Conservation (phyloP, 2,113 vertebrate species). For the Scomber colias region DNA sequence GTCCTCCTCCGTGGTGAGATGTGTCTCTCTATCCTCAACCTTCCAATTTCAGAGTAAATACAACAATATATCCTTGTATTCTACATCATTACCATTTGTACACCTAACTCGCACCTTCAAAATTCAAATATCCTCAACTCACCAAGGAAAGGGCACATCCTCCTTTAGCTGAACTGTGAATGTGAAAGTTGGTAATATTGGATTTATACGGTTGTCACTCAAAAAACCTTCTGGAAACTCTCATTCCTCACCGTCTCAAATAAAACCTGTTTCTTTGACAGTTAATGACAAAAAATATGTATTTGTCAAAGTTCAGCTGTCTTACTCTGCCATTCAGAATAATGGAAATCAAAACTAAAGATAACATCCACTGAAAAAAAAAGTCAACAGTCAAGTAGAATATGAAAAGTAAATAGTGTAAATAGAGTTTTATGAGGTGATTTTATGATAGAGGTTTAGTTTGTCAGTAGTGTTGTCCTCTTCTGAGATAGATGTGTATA, state of each 20-base stretch:
- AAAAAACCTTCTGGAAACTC: background rate
- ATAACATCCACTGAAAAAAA: slow-evolving; percentile 32
- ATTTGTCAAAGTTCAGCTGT: slow-evolving; percentile 1
- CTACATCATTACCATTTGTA: no score
- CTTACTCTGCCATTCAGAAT: background rate
- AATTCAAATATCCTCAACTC: background rate
- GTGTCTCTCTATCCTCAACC: no score
- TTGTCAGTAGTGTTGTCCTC: background rate
- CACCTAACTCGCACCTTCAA: no score
- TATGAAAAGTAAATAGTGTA: slow-evolving; percentile 23
- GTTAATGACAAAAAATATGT: background rate
- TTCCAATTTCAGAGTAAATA: no score
- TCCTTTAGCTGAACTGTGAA: background rate
- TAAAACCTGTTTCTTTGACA: slow-evolving; percentile 19
- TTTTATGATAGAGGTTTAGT: slow-evolving; percentile 4
- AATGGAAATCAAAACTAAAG: slow-evolving; percentile 55
- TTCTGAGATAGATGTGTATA: slow-evolving; percentile 35
- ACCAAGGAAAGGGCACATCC: background rate
- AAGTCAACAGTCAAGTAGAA: slow-evolving; percentile 26
- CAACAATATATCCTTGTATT: no score
- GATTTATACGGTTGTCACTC: background rate
- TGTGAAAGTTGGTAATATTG: background rate
- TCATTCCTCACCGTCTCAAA: background rate
- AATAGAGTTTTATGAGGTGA: slow-evolving; percentile 5
- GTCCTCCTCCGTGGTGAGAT: no score